phyloP scores from a whole-genome alignment of 1,140 invertebrate species.

The Platyscapa corneri region DNA sequence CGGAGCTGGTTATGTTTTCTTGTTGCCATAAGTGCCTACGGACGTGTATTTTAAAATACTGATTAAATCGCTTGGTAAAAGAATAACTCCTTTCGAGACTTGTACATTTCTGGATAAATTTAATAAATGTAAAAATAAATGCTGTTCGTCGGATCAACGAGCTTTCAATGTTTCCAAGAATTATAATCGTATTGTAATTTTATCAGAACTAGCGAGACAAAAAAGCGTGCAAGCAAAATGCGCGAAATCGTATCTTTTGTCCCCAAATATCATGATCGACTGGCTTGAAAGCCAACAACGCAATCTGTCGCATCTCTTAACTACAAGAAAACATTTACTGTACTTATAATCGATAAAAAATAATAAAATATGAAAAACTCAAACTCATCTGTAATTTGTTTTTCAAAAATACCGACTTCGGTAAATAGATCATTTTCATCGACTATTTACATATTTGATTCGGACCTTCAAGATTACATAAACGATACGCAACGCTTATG shows the following conservation, averaged over 20 bases:
- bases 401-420: too few relatives aligned
- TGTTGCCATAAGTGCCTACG: conserved; percentile 43
- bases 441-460: too few relatives aligned
- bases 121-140: too few relatives aligned
- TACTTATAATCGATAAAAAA: neutral
- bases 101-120: too few relatives aligned
- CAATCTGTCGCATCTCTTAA: neutral
- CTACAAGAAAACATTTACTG: neutral
- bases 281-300: neutral
- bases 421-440: too few relatives aligned
- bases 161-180: too few relatives aligned
- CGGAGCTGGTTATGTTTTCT: conserved; percentile 23
- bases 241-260: neutral
- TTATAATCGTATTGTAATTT: too few relatives aligned
- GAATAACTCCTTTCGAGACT: too few relatives aligned
- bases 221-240: too few relatives aligned
- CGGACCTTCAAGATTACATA: neutral
- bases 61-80: neutral
- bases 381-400: neutral
- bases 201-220: too few relatives aligned
- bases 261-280: neutral
- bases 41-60: neutral
- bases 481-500: neutral
- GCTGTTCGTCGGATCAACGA: too few relatives aligned
- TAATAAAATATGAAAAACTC: neutral